Evolutionary conservation across 1,140 invertebrate species (phyloP).

Genomic region (Euwallacea similis): DNA sequence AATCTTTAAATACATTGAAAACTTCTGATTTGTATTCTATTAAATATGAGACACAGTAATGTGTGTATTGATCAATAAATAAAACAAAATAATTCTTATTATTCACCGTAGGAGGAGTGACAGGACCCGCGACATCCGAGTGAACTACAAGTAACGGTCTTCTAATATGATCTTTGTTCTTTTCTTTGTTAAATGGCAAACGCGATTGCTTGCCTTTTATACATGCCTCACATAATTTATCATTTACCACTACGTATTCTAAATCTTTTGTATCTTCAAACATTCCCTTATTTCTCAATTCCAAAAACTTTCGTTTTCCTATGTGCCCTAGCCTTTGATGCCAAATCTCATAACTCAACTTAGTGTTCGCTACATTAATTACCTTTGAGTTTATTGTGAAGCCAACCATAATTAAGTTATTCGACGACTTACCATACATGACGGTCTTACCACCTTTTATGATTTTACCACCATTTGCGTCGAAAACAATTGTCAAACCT

Average conservation of each 20-base stretch:
- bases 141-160: conserved; percentile 53
- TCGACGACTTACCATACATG: neutral
- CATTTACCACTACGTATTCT: conserved; percentile 39
- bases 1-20: conserved; percentile 50
- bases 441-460: neutral
- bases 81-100: conserved; percentile 52
- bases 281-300: conserved; percentile 48
- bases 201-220: conserved; percentile 55
- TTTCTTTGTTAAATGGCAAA: conserved; percentile 51
- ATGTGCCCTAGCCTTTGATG: conserved; percentile 35
- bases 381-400: neutral
- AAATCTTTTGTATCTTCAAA: conserved; percentile 46
- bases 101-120: conserved; percentile 49
- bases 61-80: conserved; percentile 52
- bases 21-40: conserved; percentile 51
- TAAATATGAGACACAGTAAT: conserved; percentile 50
- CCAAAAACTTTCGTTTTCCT: conserved; percentile 18
- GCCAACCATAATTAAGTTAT: neutral
- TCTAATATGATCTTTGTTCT: conserved; percentile 50
- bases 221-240: conserved; percentile 54
- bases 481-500: conserved; percentile 3
- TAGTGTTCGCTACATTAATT: neutral
- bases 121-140: conserved; percentile 55
- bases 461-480: conserved; percentile 8
- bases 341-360: conserved; percentile 23